phyloP scores from a whole-genome alignment of 2,113 vertebrate genomes.

The Spilogale gracilis region DNA sequence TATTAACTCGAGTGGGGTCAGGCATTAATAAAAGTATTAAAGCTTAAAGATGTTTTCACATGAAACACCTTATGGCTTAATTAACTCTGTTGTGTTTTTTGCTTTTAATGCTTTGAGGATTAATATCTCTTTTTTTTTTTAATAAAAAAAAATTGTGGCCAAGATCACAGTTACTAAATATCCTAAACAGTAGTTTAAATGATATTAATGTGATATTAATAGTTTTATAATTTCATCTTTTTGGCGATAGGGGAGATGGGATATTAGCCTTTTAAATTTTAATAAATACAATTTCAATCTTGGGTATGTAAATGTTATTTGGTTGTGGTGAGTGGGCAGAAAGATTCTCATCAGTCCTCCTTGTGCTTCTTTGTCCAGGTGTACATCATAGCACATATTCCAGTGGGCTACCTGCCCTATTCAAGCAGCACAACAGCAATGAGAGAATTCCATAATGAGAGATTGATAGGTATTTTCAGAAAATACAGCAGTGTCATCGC shows the following conservation, averaged over 20 bases:
- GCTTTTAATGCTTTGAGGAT: conserved; percentile 32
- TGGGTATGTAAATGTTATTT: neutral
- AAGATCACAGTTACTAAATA: neutral
- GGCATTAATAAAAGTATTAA: neutral
- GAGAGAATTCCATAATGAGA: conserved; percentile 91
- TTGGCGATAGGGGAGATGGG: neutral
- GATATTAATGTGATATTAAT: neutral
- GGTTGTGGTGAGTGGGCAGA: neutral
- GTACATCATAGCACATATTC: conserved; percentile 95
- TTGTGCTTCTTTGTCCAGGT: conserved; percentile 88
- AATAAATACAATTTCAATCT: neutral
- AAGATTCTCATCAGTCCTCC: neutral
- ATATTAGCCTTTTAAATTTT: conserved; percentile 44
- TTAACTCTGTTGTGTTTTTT: neutral
- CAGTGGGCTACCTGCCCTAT: conserved; percentile 94
- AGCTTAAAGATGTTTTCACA: conserved; percentile 37
- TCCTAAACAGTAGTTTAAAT: neutral
- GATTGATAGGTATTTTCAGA: conserved; percentile 92
- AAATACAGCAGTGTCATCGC: conserved; percentile 91
- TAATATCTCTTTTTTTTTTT: neutral
- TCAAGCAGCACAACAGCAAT: conserved; percentile 88
- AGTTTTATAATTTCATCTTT: neutral
- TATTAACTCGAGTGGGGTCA: neutral
- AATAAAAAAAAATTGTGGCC: neutral
- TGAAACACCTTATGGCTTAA: neutral